Evolutionary conservation across 2,888 invertebrate species (phyloP).

Genomic region (Tenthredo mesomela): DNA sequence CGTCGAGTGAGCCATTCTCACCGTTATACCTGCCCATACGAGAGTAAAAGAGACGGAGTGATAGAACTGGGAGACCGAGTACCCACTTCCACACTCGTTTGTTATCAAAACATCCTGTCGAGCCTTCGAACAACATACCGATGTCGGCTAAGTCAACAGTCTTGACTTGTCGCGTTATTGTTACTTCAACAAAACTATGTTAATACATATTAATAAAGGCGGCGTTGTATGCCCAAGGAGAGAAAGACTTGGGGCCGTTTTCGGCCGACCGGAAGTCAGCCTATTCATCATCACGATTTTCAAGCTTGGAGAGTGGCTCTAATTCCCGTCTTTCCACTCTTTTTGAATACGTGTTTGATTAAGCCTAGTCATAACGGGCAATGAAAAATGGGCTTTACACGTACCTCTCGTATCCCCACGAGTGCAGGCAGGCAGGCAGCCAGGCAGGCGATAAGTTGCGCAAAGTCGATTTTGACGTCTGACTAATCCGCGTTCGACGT

Average conservation of each 20-base stretch:
- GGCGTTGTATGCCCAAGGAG: not conserved
- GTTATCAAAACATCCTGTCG: conserved; percentile 51
- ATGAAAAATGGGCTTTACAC: not conserved
- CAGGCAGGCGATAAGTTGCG: conserved; percentile 58
- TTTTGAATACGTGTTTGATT: not conserved
- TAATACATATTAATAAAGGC: not conserved
- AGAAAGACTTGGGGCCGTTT: not conserved
- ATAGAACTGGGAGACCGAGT: conserved; percentile 27
- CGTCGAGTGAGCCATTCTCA: conserved; percentile 34
- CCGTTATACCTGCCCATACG: not conserved
- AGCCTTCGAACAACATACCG: conserved; percentile 46
- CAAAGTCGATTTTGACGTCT: conserved; percentile 62
- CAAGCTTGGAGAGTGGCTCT: not conserved
- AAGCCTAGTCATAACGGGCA: not conserved
- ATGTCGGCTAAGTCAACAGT: conserved; percentile 41
- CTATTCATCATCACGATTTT: not conserved
- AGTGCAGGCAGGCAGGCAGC: not conserved
- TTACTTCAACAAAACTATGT: conserved; percentile 3
- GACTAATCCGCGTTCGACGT: conserved; percentile 62
- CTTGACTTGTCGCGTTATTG: conserved; percentile 34
- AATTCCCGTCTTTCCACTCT: not conserved
- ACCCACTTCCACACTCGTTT: conserved; percentile 44
- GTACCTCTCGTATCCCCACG: not conserved
- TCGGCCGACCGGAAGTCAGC: not conserved
- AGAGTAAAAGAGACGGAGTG: conserved; percentile 36